Conservation (phyloP, 2,797 vertebrate species). For the Lemur catta region DNA sequence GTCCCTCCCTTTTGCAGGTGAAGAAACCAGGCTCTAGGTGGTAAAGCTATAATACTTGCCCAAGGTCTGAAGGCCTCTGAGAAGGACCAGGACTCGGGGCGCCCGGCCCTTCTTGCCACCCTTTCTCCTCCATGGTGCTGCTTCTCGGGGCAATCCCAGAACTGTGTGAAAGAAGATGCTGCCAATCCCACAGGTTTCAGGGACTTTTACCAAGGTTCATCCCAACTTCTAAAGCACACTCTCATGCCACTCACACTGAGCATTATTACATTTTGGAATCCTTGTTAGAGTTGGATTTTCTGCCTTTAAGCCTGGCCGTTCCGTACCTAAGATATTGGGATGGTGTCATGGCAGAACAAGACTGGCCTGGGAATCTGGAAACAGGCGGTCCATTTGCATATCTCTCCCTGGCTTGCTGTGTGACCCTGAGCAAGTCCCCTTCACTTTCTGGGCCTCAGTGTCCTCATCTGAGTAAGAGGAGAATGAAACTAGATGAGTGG, state of each 20-base stretch:
- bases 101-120: neutral
- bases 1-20: too few species aligned
- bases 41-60: neutral
- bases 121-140: neutral
- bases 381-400: neutral
- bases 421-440: neutral
- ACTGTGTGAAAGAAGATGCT: neutral
- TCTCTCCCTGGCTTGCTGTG: neutral
- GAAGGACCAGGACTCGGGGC: neutral
- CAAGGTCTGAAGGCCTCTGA: neutral
- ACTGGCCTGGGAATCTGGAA: neutral
- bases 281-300: neutral
- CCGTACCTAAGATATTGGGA: neutral
- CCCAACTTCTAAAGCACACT: neutral
- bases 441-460: neutral
- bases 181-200: neutral
- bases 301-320: neutral
- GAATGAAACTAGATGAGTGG: neutral
- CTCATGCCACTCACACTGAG: accelerated
- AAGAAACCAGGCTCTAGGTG: neutral
- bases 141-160: neutral
- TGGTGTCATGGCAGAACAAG: neutral
- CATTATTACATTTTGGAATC: neutral
- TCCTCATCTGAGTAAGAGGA: neutral
- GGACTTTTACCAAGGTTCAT: neutral